Conservation (phyloP, 2,888 invertebrate species). For the Congeria kusceri region DNA sequence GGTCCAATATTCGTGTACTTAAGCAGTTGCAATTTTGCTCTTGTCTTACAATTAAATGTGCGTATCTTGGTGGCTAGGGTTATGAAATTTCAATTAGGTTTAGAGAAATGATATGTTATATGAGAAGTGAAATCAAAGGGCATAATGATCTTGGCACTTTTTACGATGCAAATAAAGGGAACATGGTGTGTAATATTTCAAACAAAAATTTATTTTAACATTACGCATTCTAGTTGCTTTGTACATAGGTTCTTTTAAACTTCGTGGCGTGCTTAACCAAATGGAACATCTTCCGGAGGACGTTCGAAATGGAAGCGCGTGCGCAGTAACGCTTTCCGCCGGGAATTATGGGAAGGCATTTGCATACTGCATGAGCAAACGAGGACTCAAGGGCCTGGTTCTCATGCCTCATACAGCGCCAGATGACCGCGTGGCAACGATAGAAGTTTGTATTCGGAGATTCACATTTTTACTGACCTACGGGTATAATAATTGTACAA, state of each 20-base stretch:
- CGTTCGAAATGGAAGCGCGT: conserved; percentile 61
- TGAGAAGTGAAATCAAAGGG: not conserved
- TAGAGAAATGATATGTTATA: too few species aligned
- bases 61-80: too few species aligned
- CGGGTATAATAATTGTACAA: not conserved
- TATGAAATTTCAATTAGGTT: too few species aligned
- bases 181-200: conserved; percentile 4
- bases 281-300: conserved; percentile 71
- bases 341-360: conserved; percentile 85
- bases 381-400: conserved; percentile 73
- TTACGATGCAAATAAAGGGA: not conserved
- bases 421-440: conserved; percentile 73
- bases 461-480: not conserved
- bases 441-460: conserved; percentile 76
- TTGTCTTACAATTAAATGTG: too few species aligned
- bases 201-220: too few species aligned
- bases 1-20: too few species aligned
- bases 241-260: conserved; percentile 84
- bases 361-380: conserved; percentile 73
- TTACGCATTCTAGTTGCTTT: too few species aligned
- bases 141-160: not conserved
- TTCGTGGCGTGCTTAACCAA: conserved; percentile 83
- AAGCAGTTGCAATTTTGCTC: too few species aligned
- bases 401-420: conserved; percentile 83
- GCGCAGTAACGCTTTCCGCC: conserved; percentile 82